Evolutionary conservation across 2,888 invertebrate genomes (phyloP).

Genomic region (Embidobia sp.): DNA sequence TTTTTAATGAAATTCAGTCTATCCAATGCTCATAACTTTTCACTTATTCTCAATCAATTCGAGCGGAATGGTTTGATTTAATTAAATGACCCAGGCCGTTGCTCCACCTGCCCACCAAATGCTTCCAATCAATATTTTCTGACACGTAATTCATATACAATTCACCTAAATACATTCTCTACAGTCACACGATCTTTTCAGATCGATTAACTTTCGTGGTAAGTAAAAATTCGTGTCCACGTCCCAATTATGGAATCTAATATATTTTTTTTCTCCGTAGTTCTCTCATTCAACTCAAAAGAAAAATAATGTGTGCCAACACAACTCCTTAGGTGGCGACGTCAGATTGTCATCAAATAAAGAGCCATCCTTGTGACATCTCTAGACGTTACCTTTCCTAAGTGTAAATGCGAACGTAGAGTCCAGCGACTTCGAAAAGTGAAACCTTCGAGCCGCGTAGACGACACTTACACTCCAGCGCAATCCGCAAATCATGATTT

Average conservation of each 20-base stretch:
- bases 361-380: slow-evolving; percentile 10
- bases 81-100: background rate
- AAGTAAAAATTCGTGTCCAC: slow-evolving; percentile 48
- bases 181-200: background rate
- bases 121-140: slow-evolving; percentile 4
- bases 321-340: slow-evolving; percentile 25
- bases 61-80: slow-evolving; percentile 8
- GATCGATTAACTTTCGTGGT: slow-evolving; percentile 15
- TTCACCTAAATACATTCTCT: slow-evolving; percentile 17
- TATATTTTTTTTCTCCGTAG: background rate
- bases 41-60: background rate
- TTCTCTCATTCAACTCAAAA: background rate
- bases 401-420: slow-evolving; percentile 20
- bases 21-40: slow-evolving; percentile 9
- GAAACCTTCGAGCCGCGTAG: slow-evolving; percentile 18
- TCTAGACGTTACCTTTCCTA: slow-evolving; percentile 16
- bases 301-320: slow-evolving; percentile 33
- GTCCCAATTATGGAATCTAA: slow-evolving; percentile 24
- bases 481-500: slow-evolving; percentile 30
- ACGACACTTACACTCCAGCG: slow-evolving; percentile 11
- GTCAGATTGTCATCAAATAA: slow-evolving; percentile 28
- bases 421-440: slow-evolving; percentile 26
- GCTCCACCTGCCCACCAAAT: background rate
- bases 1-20: slow-evolving; percentile 3
- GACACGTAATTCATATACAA: slow-evolving; percentile 15